Conservation (phyloP, 2,113 vertebrate species). For the Sitta europaea region DNA sequence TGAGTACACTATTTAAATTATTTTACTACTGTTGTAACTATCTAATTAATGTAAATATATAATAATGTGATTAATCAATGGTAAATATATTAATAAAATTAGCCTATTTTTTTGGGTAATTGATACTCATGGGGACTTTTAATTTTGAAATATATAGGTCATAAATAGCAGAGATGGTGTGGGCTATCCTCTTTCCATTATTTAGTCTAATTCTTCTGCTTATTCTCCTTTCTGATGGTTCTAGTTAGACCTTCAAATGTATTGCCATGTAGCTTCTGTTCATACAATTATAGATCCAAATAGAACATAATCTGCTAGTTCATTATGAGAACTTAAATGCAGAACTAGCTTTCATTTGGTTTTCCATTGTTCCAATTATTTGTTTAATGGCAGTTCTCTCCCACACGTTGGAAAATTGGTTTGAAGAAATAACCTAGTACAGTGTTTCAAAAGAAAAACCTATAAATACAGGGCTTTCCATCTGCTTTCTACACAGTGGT, state of each 20-base stretch:
- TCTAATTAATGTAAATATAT: not conserved
- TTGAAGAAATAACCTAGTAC: not conserved
- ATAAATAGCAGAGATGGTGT: not conserved
- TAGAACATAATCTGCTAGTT: not conserved
- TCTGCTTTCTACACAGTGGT: not conserved
- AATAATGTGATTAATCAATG: not conserved
- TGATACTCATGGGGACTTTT: not conserved
- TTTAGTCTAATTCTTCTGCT: not conserved
- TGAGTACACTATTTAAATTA: not conserved
- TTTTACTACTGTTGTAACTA: not conserved
- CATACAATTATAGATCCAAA: not conserved
- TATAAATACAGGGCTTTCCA: not conserved
- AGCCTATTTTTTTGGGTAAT: not conserved
- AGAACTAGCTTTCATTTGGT: not conserved
- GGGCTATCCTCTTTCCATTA: not conserved
- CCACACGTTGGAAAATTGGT: fast-evolving
- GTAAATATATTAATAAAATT: not conserved
- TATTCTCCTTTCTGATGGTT: not conserved
- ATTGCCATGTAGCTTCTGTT: not conserved
- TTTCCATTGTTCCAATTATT: not conserved
- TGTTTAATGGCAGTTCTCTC: not conserved
- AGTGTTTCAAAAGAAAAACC: not conserved
- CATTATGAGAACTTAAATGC: not conserved
- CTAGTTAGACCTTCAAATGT: not conserved
- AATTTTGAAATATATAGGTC: not conserved